Conservation (phyloP, 2,113 vertebrate species). For the Chlamydotis undulata region DNA sequence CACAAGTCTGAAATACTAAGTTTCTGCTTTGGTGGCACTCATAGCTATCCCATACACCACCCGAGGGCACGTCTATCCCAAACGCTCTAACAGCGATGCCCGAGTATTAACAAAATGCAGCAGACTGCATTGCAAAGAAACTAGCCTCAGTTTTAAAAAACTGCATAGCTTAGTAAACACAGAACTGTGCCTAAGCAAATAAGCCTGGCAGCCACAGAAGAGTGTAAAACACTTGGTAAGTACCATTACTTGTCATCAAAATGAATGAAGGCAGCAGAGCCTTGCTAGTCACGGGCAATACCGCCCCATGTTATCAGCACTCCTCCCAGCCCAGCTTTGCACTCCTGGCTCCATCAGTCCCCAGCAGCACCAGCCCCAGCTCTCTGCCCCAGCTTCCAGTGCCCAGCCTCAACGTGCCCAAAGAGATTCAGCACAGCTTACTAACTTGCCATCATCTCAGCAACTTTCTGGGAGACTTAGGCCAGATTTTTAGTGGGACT, state of each 20-base stretch:
- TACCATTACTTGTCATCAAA: background rate
- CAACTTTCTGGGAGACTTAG: background rate
- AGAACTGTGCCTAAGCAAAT: background rate
- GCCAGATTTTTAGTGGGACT: background rate
- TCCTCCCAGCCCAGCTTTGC: background rate
- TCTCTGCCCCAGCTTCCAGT: background rate
- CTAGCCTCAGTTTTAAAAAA: background rate
- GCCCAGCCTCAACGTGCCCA: background rate
- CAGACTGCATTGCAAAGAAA: background rate
- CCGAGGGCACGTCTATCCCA: background rate
- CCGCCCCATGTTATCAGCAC: fast-evolving
- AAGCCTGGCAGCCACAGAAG: background rate
- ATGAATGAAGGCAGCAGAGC: background rate
- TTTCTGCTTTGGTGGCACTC: background rate
- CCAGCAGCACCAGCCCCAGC: background rate
- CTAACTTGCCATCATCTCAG: background rate
- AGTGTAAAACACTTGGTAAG: background rate
- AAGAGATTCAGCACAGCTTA: background rate
- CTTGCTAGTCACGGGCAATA: background rate
- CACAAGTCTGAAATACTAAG: background rate
- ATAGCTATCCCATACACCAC: background rate
- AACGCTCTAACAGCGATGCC: background rate
- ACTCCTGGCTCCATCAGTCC: background rate
- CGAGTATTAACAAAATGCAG: too few relatives aligned
- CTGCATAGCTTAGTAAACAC: background rate